Percentiles rank a stretch among this genome's conserved stretches.
Conservation (phyloP, 1,140 invertebrate species). For the Calliphora vicina region DNA sequence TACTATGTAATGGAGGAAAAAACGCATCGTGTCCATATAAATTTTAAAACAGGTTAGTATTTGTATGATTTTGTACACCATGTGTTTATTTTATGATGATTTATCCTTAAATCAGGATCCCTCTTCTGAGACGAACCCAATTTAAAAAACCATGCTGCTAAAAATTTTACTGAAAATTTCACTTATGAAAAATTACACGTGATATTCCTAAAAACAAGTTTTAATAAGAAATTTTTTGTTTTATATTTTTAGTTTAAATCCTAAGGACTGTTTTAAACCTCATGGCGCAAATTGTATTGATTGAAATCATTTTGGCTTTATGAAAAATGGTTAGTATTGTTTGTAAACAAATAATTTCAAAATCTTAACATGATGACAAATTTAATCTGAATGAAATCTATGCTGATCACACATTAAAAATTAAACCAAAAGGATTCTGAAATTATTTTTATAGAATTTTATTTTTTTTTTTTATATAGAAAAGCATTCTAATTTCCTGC, state of each 20-base stretch:
- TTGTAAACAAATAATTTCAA: not conserved
- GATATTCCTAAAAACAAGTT: not conserved
- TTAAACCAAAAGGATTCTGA: conserved; percentile 41
- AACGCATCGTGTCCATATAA: too few relatives aligned
- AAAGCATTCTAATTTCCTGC: not conserved
- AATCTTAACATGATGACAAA: not conserved
- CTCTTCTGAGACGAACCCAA: conserved; percentile 24
- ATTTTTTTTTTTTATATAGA: not conserved
- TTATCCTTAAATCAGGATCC: conserved; percentile 1
- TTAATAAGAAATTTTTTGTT: not conserved
- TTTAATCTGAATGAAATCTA: conserved; percentile 28
- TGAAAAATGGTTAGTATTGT: not conserved
- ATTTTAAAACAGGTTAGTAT: not conserved
- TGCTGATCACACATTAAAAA: conserved; percentile 28
- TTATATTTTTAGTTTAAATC: not conserved
- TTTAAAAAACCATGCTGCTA: conserved; percentile 19
- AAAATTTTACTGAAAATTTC: not conserved
- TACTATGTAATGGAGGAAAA: not conserved
- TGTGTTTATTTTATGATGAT: not conserved
- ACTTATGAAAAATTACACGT: not conserved
- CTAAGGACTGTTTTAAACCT: too few relatives aligned
- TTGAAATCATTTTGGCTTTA: not conserved
- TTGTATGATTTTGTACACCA: not conserved
- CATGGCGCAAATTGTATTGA: too few relatives aligned
- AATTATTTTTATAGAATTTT: not conserved